These are phyloP conservation scores for Brachyrhaphis roseni DNA, from an alignment of 2,797 vertebrate species.

Conservation along the genomic window DNA sequence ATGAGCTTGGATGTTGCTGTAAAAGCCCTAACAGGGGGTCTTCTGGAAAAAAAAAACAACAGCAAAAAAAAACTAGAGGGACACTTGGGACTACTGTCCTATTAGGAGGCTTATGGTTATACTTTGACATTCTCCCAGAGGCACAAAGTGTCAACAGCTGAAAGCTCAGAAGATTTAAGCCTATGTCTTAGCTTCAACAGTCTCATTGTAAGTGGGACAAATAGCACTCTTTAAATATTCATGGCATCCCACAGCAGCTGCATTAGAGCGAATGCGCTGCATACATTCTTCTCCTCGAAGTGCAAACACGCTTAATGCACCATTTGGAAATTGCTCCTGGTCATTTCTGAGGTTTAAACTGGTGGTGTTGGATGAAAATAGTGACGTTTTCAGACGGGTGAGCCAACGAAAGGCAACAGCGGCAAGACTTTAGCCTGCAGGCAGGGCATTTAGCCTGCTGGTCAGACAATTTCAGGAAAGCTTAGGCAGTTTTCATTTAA, in stretches of 20 bases:
- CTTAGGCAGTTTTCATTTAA: not conserved
- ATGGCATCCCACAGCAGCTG: conserved; percentile 8
- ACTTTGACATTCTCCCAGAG: conserved; percentile 54
- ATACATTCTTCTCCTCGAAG: not conserved
- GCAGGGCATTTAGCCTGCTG: not conserved
- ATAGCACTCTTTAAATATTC: not conserved
- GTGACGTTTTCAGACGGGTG: not conserved
- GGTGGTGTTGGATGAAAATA: not conserved
- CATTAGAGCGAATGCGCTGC: not conserved
- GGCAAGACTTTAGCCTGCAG: not conserved
- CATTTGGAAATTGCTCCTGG: conserved; percentile 6
- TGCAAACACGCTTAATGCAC: conserved; percentile 20
- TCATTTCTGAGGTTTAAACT: not conserved
- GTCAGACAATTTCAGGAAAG: not conserved
- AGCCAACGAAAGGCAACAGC: not conserved
- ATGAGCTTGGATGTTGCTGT: conserved; percentile 51
- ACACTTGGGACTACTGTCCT: conserved; percentile 41
- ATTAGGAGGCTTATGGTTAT: conserved; percentile 39
- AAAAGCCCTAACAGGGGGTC: conserved; percentile 39
- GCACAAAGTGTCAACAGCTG: conserved; percentile 32
- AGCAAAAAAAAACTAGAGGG: conserved; percentile 3
- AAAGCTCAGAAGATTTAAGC: conserved; percentile 40
- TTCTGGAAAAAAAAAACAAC: not conserved
- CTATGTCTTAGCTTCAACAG: conserved; percentile 23
- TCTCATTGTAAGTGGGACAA: conserved; percentile 19